Evolutionary conservation across 2,113 vertebrate species (phyloP).

Genomic region (Tetrao urogallus): DNA sequence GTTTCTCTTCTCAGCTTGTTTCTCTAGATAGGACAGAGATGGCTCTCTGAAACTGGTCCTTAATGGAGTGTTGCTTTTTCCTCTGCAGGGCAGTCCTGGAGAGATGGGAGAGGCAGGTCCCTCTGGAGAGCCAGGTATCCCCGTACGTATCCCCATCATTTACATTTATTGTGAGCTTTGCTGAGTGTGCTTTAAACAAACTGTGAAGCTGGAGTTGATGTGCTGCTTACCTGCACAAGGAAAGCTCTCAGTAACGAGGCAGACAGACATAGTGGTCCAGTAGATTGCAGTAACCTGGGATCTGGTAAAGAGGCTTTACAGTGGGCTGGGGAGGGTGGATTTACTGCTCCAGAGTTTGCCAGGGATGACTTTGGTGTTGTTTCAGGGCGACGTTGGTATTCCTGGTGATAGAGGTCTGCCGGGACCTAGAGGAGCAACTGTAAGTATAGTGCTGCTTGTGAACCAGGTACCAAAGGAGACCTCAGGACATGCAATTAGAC

Average conservation of each 20-base stretch:
- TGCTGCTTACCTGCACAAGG: not conserved
- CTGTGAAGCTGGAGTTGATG: accelerated
- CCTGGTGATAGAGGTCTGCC: constrained; percentile 90
- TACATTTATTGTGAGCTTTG: accelerated
- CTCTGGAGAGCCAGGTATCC: constrained; percentile 96
- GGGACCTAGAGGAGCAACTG: constrained; percentile 90
- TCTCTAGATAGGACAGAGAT: not conserved
- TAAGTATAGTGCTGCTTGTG: constrained; percentile 76
- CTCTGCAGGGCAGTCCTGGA: constrained; percentile 85
- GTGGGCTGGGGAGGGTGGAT: not conserved
- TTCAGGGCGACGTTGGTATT: constrained; percentile 88
- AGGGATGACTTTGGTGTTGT: not conserved
- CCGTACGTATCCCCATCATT: constrained; percentile 86
- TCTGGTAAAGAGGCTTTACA: not conserved
- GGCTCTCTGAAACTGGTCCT: not conserved
- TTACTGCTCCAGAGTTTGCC: not conserved
- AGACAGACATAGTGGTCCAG: not conserved
- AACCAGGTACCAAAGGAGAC: accelerated
- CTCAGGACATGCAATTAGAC: accelerated
- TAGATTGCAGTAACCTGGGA: not conserved
- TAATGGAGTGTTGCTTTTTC: not conserved
- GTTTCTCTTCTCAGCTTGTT: not conserved
- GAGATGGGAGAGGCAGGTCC: constrained; percentile 89
- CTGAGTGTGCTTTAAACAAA: not conserved
- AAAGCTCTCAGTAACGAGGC: accelerated